Base-by-base conservation (phyloP, 2,888 invertebrate genomes). In the Drosophila demipolita region DNA sequence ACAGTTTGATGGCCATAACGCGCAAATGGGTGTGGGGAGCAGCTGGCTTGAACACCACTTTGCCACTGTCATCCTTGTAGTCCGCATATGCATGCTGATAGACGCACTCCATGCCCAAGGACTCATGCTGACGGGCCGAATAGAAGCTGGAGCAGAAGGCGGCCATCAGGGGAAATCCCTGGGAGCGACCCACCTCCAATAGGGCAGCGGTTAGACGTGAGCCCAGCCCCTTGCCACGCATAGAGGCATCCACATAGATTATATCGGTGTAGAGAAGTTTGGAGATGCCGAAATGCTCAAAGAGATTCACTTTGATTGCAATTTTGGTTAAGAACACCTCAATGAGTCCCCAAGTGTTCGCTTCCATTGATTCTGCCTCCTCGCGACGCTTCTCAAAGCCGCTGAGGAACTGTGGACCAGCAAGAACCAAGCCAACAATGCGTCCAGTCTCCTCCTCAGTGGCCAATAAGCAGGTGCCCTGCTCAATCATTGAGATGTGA, bases 131-230 rank as follows among this genome's bases (percentile, higher is more conserved):
- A 1, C 84, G 78, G 0, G 83, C 86, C 15, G 91, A 89, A 61
- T 83, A 91, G n/a, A 76, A 75, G 70, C 90, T 91, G 4, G 89
- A 72, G 66, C 89, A 91, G 62, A 86, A 86, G 35, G 79, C 82
- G 1, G 70, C 32, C 49, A 85, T 80, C 2, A 87, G 15, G 4
- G 80, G 77, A 36, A 75, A 86, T 0, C 82, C 84, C 48, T 84
- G 67, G n/a, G 68, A 52, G 8, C 75, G 80, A 0, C 81, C 90
- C 17, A 83, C 71, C 29, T 89, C 82, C 58, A 90, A 86, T 1
- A 88, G 76, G 12, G 80, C 75, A 29, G 71, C 45, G 5, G 83
- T 77, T 0, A 91, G 70, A 9, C 81, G 82, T 0, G 75, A 5
- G 12, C 91, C 91, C 15, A 91, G 68, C 0, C 82, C 83, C 20